A percentile compares a stretch with the other conserved stretches of the same genome.
These are phyloP conservation scores for Chiridota heheva DNA, from an alignment of 35 echinoderm and acorn worm species.

Conservation along the genomic window DNA sequence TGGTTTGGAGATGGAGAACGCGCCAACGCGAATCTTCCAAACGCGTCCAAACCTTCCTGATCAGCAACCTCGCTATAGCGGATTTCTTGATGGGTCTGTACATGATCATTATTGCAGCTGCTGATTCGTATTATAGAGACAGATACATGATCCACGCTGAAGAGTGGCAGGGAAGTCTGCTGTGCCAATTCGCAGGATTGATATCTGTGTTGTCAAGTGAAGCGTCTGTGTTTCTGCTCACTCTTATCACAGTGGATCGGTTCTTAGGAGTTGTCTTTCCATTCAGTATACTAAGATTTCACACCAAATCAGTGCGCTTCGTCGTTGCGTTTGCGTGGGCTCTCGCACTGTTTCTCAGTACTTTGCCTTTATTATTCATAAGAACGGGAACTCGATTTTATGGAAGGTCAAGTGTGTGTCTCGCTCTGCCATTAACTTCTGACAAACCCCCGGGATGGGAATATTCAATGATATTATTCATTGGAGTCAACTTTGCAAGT, in stretches of 20 bases:
- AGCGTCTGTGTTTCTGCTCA: conserved; percentile 81
- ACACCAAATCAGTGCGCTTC: conserved; percentile 71
- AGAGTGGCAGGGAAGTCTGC: conserved; percentile 75
- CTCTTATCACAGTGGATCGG: conserved; percentile 82
- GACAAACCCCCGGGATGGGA: conserved; percentile 76
- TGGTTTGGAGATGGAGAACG: conserved; percentile 66
- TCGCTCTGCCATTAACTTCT: conserved; percentile 71
- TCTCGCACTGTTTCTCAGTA: conserved; percentile 70
- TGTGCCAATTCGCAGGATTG: conserved; percentile 80
- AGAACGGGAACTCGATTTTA: conserved; percentile 69
- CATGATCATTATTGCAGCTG: conserved; percentile 88
- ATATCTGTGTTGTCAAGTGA: conserved; percentile 85
- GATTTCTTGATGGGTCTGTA: conserved; percentile 94
- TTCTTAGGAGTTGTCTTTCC: conserved; percentile 82
- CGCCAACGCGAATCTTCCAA: conserved; percentile 71
- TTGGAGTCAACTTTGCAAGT: conserved; percentile 75
- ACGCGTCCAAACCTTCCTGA: conserved; percentile 86
- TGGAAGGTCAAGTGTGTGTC: conserved; percentile 86
- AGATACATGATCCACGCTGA: conserved; percentile 89
- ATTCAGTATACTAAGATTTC: conserved; percentile 75
- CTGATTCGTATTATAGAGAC: conserved; percentile 78
- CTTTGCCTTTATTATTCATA: conserved; percentile 57
- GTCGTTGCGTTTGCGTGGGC: conserved; percentile 60
- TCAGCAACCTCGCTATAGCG: conserved; percentile 78
- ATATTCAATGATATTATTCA: conserved; percentile 78